phyloP scores from a whole-genome alignment of 2,113 vertebrate species.

The Prionailurus viverrinus region DNA sequence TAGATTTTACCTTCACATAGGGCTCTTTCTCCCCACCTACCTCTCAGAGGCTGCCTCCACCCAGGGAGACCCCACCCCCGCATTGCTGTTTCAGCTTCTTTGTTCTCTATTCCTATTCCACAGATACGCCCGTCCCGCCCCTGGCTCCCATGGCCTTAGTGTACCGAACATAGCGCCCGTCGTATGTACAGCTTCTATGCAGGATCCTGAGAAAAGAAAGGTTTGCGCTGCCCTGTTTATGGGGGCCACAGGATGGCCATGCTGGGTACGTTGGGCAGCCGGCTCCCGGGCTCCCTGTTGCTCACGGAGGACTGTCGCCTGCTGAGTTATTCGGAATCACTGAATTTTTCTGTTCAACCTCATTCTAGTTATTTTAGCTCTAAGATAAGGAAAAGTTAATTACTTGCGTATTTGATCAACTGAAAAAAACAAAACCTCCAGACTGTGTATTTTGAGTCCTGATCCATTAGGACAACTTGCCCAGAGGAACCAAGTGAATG shows the following conservation, averaged over 20 bases:
- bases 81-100: not conserved
- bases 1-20: not conserved
- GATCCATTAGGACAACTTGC: conserved; percentile 14
- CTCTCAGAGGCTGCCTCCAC: not conserved
- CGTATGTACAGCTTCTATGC: not conserved
- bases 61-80: too few species aligned
- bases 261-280: accelerated
- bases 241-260: accelerated
- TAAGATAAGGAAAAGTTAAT: conserved; percentile 60
- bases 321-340: not conserved
- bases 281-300: accelerated
- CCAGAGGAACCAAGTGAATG: conserved; percentile 46
- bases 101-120: not conserved
- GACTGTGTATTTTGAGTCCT: conserved; percentile 61
- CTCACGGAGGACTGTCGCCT: too few species aligned
- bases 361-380: conserved; percentile 47
- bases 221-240: accelerated
- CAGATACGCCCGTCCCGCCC: not conserved
- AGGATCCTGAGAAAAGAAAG: not conserved
- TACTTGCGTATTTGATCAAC: conserved; percentile 53
- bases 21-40: not conserved
- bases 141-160: not conserved
- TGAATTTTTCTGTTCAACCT: not conserved
- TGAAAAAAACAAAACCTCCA: conserved; percentile 39
- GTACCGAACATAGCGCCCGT: accelerated